Base-by-base conservation (phyloP, 2,888 invertebrate genomes). In the Synergus japonicus region DNA sequence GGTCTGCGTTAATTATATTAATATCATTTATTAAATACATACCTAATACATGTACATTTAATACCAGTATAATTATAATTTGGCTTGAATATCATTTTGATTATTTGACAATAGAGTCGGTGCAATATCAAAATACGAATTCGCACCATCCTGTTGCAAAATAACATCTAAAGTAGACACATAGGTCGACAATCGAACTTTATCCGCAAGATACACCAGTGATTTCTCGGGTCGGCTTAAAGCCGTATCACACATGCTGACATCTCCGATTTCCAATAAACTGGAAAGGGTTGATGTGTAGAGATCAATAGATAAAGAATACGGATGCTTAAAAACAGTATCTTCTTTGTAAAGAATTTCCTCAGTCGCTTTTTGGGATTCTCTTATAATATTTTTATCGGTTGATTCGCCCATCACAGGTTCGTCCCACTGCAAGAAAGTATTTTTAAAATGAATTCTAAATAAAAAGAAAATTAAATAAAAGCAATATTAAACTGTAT, bases 271-370 rank as follows among this genome's bases (percentile, higher is more conserved):
- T 15, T 86, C 81, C 66, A 82, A 67, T 49, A 92, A 87, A 81
- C 88, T 90, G 65, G 84, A 82, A 78, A 91, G 82, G 22, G 90
- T 88, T 5, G 91, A 86, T 78, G 86, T 83, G 83, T 89, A 90
- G n/a, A 92, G 87, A 84, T 97, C 97, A 84, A 97, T 93, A 63
- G 96, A 96, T 80, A 97, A 93, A 85, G 95, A 95, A 92, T 96
- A 96, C 0, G 96, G 96, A 92, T 96, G 96, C 46, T 84, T 87
- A 13, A 94, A 93, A 77, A 91, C 89, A 63, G 90, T 89, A 15
- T 88, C 86, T 78, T 89, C 89, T 54, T 91, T 87, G 37, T 89
- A 89, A 4, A 95, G 88, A 58, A 93, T 87, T 29, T 89, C 88
- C 90, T 96, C 96, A 43, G 94, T 93, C 22, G 93, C 91, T 87